A percentile compares a stretch with the other conserved stretches of the same genome.
These are phyloP conservation scores for Parus major DNA, from an alignment of 2,113 vertebrate species.

Conservation along the genomic window DNA sequence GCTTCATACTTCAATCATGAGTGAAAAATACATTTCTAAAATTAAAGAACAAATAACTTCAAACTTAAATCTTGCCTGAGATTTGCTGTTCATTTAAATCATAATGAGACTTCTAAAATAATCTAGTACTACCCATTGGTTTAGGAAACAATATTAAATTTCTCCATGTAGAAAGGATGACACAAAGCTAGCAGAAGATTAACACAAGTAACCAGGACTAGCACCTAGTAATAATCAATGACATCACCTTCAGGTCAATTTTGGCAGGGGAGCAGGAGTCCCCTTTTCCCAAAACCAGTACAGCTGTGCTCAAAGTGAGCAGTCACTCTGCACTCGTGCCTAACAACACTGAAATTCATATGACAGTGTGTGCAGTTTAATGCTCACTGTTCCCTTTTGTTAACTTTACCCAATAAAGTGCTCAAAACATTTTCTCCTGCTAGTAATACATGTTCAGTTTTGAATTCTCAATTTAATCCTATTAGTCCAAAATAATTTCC, in stretches of 20 bases:
- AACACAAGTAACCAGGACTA: background rate
- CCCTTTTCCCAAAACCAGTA: rapidly evolving
- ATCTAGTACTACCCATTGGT: background rate
- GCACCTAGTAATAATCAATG: background rate
- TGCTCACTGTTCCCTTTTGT: background rate
- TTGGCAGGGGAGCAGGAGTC: background rate
- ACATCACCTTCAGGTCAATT: background rate
- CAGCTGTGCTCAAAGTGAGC: background rate
- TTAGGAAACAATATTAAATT: background rate
- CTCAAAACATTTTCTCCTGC: background rate
- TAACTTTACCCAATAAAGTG: background rate
- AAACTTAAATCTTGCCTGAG: background rate
- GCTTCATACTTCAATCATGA: background rate
- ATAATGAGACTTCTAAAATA: background rate
- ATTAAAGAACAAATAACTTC: background rate
- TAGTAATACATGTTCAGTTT: background rate
- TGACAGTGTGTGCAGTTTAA: background rate
- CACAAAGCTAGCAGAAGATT: background rate
- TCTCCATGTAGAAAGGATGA: background rate
- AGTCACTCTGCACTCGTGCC: background rate
- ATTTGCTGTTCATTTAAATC: background rate
- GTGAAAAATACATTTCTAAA: background rate
- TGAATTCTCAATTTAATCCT: background rate
- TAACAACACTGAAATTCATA: background rate
- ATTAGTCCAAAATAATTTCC: background rate